phyloP scores from a whole-genome alignment of 2,113 vertebrate species.

The Salminus brasiliensis region DNA sequence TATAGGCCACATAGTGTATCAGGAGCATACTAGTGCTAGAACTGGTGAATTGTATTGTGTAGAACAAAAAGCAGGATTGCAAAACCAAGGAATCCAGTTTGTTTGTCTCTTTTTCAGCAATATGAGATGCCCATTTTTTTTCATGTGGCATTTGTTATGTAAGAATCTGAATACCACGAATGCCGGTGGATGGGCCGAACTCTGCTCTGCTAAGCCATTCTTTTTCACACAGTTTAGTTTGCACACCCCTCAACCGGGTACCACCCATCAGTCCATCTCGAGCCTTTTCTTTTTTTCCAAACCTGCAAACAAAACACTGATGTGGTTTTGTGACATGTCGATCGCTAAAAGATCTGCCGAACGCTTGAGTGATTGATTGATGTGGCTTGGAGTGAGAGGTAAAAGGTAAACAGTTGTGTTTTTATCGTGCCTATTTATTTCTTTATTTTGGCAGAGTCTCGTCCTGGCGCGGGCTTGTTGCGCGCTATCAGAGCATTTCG shows the following conservation, averaged over 20 bases:
- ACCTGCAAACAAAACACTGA: constrained; percentile 25
- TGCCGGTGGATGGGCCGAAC: not conserved
- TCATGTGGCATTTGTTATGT: constrained; percentile 4
- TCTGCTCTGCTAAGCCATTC: not conserved
- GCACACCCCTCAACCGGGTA: not conserved
- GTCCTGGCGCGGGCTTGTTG: constrained; percentile 40
- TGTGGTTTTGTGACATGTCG: constrained; percentile 46
- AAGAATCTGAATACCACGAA: not conserved
- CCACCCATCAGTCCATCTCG: not conserved
- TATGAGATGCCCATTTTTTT: not conserved
- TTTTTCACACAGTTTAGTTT: not conserved
- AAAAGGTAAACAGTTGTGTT: constrained; percentile 65
- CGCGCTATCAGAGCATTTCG: constrained; percentile 52
- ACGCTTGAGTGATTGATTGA: constrained; percentile 47
- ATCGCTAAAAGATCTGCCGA: constrained; percentile 44
- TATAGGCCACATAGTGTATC: constrained; percentile 15
- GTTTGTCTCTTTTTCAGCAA: not conserved
- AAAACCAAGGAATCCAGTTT: not conserved
- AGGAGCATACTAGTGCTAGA: not conserved
- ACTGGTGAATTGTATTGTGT: not conserved
- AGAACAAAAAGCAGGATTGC: constrained; percentile 6
- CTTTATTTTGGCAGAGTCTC: constrained; percentile 55
- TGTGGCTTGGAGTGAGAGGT: constrained; percentile 46
- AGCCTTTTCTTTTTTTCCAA: not conserved
- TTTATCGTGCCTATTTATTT: constrained; percentile 32